A percentile compares a stretch with the other conserved stretches of the same genome.
Conservation (phyloP, 2,113 vertebrate genomes). For the Acrocephalus arundinaceus region DNA sequence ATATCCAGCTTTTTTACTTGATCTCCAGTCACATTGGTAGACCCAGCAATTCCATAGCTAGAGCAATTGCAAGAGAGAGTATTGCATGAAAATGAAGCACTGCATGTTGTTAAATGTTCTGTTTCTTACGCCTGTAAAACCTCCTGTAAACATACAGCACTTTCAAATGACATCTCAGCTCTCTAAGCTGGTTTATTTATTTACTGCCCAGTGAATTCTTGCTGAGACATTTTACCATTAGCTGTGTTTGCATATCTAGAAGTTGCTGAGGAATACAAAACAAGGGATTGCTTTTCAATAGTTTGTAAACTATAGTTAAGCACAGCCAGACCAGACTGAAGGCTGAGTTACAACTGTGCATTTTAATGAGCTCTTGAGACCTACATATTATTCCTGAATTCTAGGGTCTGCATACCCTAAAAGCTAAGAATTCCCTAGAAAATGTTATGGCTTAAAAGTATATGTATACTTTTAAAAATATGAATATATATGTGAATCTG, state of each 20-base stretch:
- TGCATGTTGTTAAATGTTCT: background rate
- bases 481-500: background rate
- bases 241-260: background rate
- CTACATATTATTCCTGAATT: background rate
- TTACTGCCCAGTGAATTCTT: background rate
- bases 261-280: background rate
- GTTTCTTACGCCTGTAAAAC: background rate
- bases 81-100: fast-evolving
- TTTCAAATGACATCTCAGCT: background rate
- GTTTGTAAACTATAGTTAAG: background rate
- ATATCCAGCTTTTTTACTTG: conserved; percentile 97
- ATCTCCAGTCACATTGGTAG: conserved; percentile 94
- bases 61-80: background rate
- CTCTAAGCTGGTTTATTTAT: background rate
- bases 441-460: background rate
- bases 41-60: conserved; percentile 95
- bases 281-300: background rate
- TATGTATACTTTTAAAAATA: background rate
- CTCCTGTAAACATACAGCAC: background rate
- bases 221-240: background rate
- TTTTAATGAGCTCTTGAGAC: background rate
- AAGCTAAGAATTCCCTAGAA: background rate
- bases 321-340: background rate
- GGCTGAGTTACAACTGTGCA: background rate
- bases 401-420: background rate